Evolutionary conservation across 2,888 invertebrate genomes (phyloP).

Genomic region (Cephalotes varians): DNA sequence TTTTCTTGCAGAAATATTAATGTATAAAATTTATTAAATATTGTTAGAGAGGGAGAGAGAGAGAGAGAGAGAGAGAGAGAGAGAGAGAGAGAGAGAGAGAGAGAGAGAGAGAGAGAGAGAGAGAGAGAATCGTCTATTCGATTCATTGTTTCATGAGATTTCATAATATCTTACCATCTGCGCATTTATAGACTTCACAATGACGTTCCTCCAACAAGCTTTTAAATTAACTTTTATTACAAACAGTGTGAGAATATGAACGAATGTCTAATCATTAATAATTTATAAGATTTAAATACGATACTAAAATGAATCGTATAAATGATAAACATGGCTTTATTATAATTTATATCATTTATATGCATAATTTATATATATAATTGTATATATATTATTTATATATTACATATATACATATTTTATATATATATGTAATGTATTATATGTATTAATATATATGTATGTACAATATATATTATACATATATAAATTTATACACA

Average conservation of each 20-base stretch:
- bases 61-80: too few relatives aligned
- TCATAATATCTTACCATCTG: not conserved
- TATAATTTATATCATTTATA: not conserved
- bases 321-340: not conserved
- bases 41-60: too few relatives aligned
- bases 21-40: not conserved
- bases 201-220: not conserved
- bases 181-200: not conserved
- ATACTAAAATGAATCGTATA: not conserved
- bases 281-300: not conserved
- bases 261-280: not conserved
- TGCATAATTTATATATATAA: not conserved
- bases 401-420: too few relatives aligned
- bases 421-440: too few relatives aligned
- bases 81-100: too few relatives aligned
- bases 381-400: too few relatives aligned
- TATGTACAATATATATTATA: too few relatives aligned
- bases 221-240: not conserved
- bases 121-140: too few relatives aligned
- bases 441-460: too few relatives aligned
- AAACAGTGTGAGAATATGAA: not conserved
- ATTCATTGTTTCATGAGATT: conserved; percentile 11
- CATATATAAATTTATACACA: too few relatives aligned
- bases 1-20: not conserved
- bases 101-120: too few relatives aligned